These are phyloP conservation scores for Episyrphus balteatus DNA, from an alignment of 1,140 invertebrate species.

Conservation along the genomic window DNA sequence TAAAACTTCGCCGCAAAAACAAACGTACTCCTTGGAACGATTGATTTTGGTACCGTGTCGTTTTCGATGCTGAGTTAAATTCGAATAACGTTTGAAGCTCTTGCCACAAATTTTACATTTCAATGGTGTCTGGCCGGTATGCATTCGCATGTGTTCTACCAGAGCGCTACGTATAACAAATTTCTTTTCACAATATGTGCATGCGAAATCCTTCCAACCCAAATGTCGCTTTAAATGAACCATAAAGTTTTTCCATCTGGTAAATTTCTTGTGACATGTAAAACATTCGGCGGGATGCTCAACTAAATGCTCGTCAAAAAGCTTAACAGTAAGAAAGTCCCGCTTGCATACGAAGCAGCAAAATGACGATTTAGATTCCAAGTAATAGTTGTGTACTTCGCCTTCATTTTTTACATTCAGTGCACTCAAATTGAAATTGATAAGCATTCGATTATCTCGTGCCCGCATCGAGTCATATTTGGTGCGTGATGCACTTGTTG, in stretches of 20 bases:
- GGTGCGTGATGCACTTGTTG: not conserved
- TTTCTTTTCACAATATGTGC: conserved; percentile 66
- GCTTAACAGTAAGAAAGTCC: conserved; percentile 32
- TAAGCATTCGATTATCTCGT: not conserved
- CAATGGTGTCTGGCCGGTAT: conserved; percentile 68
- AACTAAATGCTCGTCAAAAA: conserved; percentile 58
- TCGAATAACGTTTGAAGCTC: conserved; percentile 73
- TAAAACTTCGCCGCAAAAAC: conserved; percentile 68
- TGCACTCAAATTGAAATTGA: not conserved
- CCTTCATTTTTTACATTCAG: not conserved
- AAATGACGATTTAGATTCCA: conserved; percentile 19
- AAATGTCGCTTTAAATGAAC: conserved; percentile 67
- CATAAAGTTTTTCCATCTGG: conserved; percentile 56
- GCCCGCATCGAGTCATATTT: conserved; percentile 1
- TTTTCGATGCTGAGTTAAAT: conserved; percentile 73
- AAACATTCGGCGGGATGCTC: conserved; percentile 68
- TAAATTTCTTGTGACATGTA: conserved; percentile 68
- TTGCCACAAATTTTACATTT: conserved; percentile 72
- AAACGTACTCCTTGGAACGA: conserved; percentile 66
- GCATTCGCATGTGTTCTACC: conserved; percentile 66
- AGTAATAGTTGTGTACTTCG: not conserved
- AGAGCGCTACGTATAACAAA: conserved; percentile 70
- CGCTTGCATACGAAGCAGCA: conserved; percentile 47
- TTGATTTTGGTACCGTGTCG: conserved; percentile 54
- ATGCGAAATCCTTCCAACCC: conserved; percentile 51